phyloP scores from a whole-genome alignment of 1,140 invertebrate genomes.

The Cherax quadricarinatus region DNA sequence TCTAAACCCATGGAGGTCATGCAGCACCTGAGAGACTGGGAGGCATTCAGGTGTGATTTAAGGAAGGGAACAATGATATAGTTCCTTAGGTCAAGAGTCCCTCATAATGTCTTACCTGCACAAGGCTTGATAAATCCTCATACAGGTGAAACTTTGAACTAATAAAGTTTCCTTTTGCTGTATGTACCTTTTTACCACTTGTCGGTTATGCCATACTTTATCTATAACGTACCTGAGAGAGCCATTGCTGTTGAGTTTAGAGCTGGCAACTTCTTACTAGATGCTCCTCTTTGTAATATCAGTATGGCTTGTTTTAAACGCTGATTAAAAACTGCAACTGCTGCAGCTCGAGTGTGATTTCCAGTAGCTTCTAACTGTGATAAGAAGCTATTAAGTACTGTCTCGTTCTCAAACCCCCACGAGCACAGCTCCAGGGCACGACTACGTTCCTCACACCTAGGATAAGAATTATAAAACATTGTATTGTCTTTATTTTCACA shows the following conservation, averaged over 20 bases:
- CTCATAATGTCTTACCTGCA: no score
- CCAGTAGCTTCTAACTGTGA: constrained; percentile 76
- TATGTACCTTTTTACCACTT: no score
- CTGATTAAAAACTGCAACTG: constrained; percentile 93
- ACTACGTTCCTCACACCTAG: constrained; percentile 86
- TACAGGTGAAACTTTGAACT: no score
- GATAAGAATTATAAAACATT: background rate
- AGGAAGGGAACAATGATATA: no score
- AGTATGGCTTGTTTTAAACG: constrained; percentile 89
- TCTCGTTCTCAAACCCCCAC: constrained; percentile 84
- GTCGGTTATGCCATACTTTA: no score
- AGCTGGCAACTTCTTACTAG: constrained; percentile 75
- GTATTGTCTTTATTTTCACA: background rate
- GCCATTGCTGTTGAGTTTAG: constrained; percentile 86
- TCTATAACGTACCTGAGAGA: constrained; percentile 80
- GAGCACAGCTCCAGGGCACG: constrained; percentile 90
- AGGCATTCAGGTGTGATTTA: no score
- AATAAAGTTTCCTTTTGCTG: no score
- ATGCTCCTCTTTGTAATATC: constrained; percentile 82
- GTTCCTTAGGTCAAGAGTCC: no score
- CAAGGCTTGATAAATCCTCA: no score
- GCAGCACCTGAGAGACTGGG: no score
- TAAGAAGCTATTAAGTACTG: constrained; percentile 73
- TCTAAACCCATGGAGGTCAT: no score
- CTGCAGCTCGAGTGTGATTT: constrained; percentile 88